A percentile compares a stretch with the other conserved stretches of the same genome.
These are phyloP conservation scores for Monopis laevigella DNA, from an alignment of 2,888 invertebrate species.

Conservation along the genomic window DNA sequence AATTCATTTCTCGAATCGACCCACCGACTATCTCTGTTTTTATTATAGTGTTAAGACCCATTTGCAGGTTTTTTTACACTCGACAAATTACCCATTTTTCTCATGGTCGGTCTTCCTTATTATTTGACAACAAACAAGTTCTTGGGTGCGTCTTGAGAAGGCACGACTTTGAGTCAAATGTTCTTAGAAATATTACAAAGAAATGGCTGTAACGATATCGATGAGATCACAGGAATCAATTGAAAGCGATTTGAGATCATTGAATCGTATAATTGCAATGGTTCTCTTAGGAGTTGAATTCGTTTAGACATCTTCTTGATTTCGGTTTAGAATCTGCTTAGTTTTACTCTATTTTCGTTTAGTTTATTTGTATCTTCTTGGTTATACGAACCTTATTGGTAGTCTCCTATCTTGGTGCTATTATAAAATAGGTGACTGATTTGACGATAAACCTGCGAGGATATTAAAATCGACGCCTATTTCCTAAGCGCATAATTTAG, in stretches of 20 bases:
- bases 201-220: slow-evolving; percentile 20
- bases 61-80: slow-evolving; percentile 58
- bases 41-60: slow-evolving; percentile 62
- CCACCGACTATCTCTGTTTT: slow-evolving; percentile 61
- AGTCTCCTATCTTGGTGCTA: too few species aligned
- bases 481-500: too few species aligned
- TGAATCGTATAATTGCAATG: slow-evolving; percentile 45
- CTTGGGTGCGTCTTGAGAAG: slow-evolving; percentile 17
- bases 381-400: too few species aligned
- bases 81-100: slow-evolving; percentile 63
- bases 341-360: too few species aligned
- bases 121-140: slow-evolving; percentile 45
- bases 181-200: slow-evolving; percentile 19
- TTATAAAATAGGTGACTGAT: too few species aligned
- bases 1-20: slow-evolving; percentile 66
- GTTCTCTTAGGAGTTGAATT: slow-evolving; percentile 6
- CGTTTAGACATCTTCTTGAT: slow-evolving; percentile 4
- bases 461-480: too few species aligned
- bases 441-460: too few species aligned
- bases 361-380: too few species aligned
- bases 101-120: slow-evolving; percentile 50
- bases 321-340: too few species aligned
- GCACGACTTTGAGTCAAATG: background rate
- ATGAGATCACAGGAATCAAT: slow-evolving; percentile 32
- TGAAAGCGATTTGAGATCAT: slow-evolving; percentile 46